These are phyloP conservation scores for Andricus quercusramuli DNA, from an alignment of 2,888 invertebrate genomes.

Conservation along the genomic window DNA sequence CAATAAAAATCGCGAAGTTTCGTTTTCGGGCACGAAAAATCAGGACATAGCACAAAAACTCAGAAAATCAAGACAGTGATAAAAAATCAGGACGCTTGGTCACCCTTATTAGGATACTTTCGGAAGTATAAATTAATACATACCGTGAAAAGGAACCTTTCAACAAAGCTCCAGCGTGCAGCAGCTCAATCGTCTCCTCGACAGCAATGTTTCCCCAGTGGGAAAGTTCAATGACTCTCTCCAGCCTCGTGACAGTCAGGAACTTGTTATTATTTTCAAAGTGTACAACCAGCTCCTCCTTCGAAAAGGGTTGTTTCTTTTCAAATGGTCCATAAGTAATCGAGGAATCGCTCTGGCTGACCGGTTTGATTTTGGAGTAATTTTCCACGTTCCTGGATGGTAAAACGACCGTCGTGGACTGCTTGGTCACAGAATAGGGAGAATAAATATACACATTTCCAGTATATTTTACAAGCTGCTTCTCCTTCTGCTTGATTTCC, in stretches of 20 bases:
- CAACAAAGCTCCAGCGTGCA: conserved; percentile 94
- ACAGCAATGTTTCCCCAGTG: conserved; percentile 99
- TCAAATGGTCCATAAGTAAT: conserved; percentile 94
- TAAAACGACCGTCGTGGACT: conserved; percentile 89
- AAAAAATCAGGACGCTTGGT: too few relatives aligned
- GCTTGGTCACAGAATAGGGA: conserved; percentile 89
- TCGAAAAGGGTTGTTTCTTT: conserved; percentile 83
- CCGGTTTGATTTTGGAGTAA: conserved; percentile 90
- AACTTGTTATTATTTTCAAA: conserved; percentile 98
- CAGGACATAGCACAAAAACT: too few relatives aligned
- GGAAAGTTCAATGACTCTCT: conserved; percentile 95
- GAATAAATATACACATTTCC: conserved; percentile 92
- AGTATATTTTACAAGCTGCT: conserved; percentile 93
- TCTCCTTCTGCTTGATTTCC: conserved; percentile 94
- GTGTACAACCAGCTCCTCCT: conserved; percentile 88
- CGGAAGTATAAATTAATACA: background rate
- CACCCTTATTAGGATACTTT: background rate
- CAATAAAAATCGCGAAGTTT: too few relatives aligned
- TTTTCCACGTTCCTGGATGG: conserved; percentile 90
- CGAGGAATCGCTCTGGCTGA: conserved; percentile 87
- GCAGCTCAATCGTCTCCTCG: conserved; percentile 94
- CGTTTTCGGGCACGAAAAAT: too few relatives aligned
- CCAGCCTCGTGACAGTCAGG: conserved; percentile 92
- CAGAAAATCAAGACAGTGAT: too few relatives aligned
- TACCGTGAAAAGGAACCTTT: conserved; percentile 79